Evolutionary conservation across 2,888 invertebrate species (phyloP), one percentile per base, ranked within the genome.

Genomic region (Plagodis dolabraria): DNA sequence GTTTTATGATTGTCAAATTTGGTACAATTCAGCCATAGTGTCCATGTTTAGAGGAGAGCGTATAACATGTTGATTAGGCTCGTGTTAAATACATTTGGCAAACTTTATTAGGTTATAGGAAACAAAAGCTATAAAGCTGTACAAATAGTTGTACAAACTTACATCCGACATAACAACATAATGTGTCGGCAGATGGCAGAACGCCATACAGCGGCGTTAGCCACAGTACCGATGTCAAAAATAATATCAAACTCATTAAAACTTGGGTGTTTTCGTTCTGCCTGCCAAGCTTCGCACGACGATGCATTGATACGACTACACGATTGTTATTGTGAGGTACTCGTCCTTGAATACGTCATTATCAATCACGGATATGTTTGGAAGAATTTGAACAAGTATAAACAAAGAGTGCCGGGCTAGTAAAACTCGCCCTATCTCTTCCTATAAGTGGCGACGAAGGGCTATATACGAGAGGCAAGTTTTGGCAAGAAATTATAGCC

Each of bases 131-230:
- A 40, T 22, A 59, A 50, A 59, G 59, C 53, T 42, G 49, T 33
- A 40, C 49, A 45, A 53, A 5, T 45, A 42, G 11, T 35, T 42
- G 22, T 22, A 22, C 22, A 22, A 22, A 22, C 22, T 22, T 22
- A 46, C 40, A 36, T 36, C 33, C 34, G 51, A 55, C 51, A 61
- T 48, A 60, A 63, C 48, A 59, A 56, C 45, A 57, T 6, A 42
- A 62, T 57, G 60, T 10, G 60, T 47, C 57, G 62, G 66, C 10
- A 60, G 8, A 22, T 80, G 79, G 79, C 79, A 71, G 61, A 0
- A 40, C 51, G 79, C 79, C 79, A 79, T 57, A 2, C 40, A 10
- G 42, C 64, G 74, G 77, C 75, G 77, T 40, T 40, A 46, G 49
- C 56, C 54, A 60, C 59, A 62, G 67, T 52, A 12, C 7, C 11